A percentile compares a stretch with the other conserved stretches of the same genome.
These are phyloP conservation scores for Eupithecia subumbrata DNA, from an alignment of 2,888 invertebrate genomes.

Conservation along the genomic window DNA sequence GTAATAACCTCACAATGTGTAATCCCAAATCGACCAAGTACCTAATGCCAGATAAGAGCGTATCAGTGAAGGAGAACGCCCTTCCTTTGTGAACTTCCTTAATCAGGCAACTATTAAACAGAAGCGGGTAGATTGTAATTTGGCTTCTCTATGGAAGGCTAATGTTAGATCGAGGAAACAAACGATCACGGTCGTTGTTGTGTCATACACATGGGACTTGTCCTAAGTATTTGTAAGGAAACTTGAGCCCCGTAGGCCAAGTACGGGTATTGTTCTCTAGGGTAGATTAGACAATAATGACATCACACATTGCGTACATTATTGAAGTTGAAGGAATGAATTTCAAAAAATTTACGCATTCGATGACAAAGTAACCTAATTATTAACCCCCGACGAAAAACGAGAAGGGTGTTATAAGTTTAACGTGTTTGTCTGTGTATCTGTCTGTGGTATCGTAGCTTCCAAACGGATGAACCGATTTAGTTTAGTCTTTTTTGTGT, in stretches of 20 bases:
- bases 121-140: conserved; percentile 10
- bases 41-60: neutral
- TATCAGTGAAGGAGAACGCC: conserved; percentile 12
- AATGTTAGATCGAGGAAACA: conserved; percentile 1
- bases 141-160: conserved; percentile 1
- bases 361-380: no score
- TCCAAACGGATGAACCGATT: no score
- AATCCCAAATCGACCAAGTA: neutral
- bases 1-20: neutral
- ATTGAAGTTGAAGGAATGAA: no score
- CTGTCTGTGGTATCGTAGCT: no score
- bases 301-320: no score
- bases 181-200: neutral
- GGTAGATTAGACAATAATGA: no score
- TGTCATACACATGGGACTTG: neutral
- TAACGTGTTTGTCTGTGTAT: no score
- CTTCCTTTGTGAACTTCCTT: conserved; percentile 6
- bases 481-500: no score
- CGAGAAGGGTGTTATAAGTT: no score
- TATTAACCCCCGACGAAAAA: no score
- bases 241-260: neutral
- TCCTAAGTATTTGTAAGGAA: neutral
- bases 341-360: no score
- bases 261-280: no score
- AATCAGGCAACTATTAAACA: conserved; percentile 12